phyloP scores from a whole-genome alignment of 2,888 invertebrate genomes.

The Macroteleia sp. region DNA sequence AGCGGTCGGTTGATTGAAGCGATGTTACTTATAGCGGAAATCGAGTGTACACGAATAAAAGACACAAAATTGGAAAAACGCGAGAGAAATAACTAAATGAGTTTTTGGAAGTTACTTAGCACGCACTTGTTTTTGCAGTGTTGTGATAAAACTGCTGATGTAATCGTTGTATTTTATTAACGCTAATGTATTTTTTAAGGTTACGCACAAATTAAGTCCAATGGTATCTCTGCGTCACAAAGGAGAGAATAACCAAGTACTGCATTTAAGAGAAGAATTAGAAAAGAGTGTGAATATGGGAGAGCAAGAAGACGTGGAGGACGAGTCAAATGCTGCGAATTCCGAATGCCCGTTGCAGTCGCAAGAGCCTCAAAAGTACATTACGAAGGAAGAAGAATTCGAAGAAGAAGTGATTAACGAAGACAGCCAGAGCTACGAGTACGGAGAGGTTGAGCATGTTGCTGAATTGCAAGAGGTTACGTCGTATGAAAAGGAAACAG shows the following conservation, averaged over 20 bases:
- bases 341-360: slow-evolving; percentile 19
- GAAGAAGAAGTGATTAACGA: slow-evolving; percentile 62
- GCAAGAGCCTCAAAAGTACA: slow-evolving; percentile 40
- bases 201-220: slow-evolving; percentile 70
- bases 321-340: slow-evolving; percentile 1
- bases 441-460: background rate
- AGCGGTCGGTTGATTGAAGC: no score
- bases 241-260: slow-evolving; percentile 17
- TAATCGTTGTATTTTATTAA: background rate
- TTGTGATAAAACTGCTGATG: background rate
- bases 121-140: no score
- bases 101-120: no score
- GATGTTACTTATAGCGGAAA: no score
- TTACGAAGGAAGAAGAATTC: slow-evolving; percentile 61
- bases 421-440: slow-evolving; percentile 46
- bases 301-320: slow-evolving; percentile 15
- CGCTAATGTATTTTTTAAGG: slow-evolving; percentile 40
- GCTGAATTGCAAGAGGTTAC: slow-evolving; percentile 39
- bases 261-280: slow-evolving; percentile 41
- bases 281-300: background rate
- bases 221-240: slow-evolving; percentile 64
- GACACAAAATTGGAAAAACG: no score
- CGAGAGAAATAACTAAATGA: no score
- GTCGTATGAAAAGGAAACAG: slow-evolving; percentile 35
- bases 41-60: no score